phyloP scores from a whole-genome alignment of 1,140 invertebrate genomes.

The Lordiphosa clarofinis region DNA sequence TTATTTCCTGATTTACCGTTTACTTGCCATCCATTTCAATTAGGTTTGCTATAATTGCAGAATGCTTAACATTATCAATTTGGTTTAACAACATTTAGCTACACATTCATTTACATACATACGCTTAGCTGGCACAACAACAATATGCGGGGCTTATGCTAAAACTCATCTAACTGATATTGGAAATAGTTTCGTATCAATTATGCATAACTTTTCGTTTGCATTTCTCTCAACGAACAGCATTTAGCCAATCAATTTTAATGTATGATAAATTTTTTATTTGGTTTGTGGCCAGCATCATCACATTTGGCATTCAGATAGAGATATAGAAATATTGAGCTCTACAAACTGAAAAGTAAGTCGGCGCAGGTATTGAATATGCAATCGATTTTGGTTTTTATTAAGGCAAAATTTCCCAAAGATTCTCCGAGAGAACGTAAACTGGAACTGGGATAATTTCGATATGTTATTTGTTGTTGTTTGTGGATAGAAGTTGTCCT shows the following conservation, averaged over 20 bases:
- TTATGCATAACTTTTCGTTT: conserved; percentile 38
- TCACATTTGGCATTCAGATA: conserved; percentile 10
- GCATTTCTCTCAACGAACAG: conserved; percentile 29
- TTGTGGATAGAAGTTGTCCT: too few relatives aligned
- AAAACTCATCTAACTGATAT: conserved; percentile 27
- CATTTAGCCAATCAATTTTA: conserved; percentile 7
- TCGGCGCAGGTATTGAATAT: conserved; percentile 11
- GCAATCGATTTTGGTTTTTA: conserved; percentile 31
- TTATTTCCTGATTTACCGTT: conserved; percentile 42
- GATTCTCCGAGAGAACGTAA: too few relatives aligned
- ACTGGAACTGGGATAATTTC: background rate
- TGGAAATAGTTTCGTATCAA: conserved; percentile 10
- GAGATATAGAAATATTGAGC: background rate
- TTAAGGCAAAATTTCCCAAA: too few relatives aligned
- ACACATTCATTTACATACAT: conserved; percentile 7
- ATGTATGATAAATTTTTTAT: background rate
- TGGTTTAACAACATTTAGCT: conserved; percentile 49
- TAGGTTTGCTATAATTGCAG: conserved; percentile 35
- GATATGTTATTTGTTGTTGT: too few relatives aligned
- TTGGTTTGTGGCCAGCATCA: conserved; percentile 15
- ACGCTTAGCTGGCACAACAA: conserved; percentile 16
- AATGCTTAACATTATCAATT: conserved; percentile 4
- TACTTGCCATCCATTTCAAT: conserved; percentile 23
- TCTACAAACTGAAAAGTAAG: conserved; percentile 13
- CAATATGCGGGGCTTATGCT: conserved; percentile 27